Base-by-base conservation (phyloP, 2,888 invertebrate genomes). In the Brachylomia viminalis region DNA sequence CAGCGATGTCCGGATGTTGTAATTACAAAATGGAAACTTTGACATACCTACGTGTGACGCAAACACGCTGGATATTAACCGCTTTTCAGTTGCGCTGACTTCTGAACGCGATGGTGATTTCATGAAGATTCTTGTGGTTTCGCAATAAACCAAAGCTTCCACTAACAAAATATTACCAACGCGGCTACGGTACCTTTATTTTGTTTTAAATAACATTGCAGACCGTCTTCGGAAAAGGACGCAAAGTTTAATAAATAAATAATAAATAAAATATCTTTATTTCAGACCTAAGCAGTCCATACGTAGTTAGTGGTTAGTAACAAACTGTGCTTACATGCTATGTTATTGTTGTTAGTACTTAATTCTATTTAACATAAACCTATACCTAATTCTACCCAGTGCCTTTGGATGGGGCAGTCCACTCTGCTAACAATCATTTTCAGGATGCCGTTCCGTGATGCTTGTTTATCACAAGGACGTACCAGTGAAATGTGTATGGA, bases 1-100 rank as follows among this genome's bases (percentile, higher is more conserved):
- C 58, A 33, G 66, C 72, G 59, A 79, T 76, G 79, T 77, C 64
- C 74, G 75, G 74, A 75, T 79, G 54, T 65, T 72, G 59, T 83
- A 75, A 85, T 87, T 81, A 75, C 68, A 75, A 85, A 77, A 75
- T 68, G 65, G 52, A 78, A 77, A 87, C 72, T 82, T 76, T 87
- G 79, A 61, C 66, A 72, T 77, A 47, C 74, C 5, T 42, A 73
- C 61, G 58, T 77, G 73, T 75, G 78, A 77, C 65, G 62, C 66
- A 72, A 73, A 73, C 69, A 72, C 76, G 77, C 54, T 62, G 59
- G 42, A 68, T 75, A 75, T 69, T 75, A 74, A 67, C 73, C 4
- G 65, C n/a, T 67, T 59, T 77, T 76, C 67, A 65, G 56, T 59
- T 65, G 58, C 30, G 62, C n/a, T 52, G 73, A 67, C 65, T 69